phyloP scores from a whole-genome alignment of 2,888 invertebrate genomes.

The Aphodius granarius region DNA sequence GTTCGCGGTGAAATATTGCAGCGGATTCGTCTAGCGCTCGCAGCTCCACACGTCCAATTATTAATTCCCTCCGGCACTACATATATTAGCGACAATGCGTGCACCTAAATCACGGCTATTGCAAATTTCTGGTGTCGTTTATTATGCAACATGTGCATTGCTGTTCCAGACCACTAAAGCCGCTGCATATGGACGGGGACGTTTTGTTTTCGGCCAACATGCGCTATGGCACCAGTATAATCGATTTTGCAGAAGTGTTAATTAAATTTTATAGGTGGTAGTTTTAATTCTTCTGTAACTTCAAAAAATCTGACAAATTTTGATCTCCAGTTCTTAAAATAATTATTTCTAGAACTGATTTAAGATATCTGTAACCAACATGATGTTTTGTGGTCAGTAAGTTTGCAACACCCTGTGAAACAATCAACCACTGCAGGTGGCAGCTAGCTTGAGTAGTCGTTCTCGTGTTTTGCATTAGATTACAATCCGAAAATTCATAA shows the following conservation, averaged over 20 bases:
- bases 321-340: too few species aligned
- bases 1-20: background rate
- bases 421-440: too few species aligned
- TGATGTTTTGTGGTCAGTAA: too few species aligned
- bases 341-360: too few species aligned
- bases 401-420: too few species aligned
- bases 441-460: background rate
- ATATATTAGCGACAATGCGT: slow-evolving; percentile 35
- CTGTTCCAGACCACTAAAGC: background rate
- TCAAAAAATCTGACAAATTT: too few species aligned
- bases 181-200: slow-evolving; percentile 4
- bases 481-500: background rate
- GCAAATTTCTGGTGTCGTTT: slow-evolving; percentile 32
- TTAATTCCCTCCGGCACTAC: slow-evolving; percentile 30
- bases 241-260: background rate
- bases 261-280: background rate
- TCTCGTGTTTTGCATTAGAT: background rate
- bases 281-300: too few species aligned
- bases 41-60: slow-evolving; percentile 22
- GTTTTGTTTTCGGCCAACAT: background rate
- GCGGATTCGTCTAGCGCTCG: background rate
- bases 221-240: background rate
- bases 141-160: slow-evolving; percentile 31
- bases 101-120: slow-evolving; percentile 36
- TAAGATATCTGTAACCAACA: too few species aligned